phyloP scores from a whole-genome alignment of 1,140 invertebrate genomes.

The Tetranychus cinnabarinus region DNA sequence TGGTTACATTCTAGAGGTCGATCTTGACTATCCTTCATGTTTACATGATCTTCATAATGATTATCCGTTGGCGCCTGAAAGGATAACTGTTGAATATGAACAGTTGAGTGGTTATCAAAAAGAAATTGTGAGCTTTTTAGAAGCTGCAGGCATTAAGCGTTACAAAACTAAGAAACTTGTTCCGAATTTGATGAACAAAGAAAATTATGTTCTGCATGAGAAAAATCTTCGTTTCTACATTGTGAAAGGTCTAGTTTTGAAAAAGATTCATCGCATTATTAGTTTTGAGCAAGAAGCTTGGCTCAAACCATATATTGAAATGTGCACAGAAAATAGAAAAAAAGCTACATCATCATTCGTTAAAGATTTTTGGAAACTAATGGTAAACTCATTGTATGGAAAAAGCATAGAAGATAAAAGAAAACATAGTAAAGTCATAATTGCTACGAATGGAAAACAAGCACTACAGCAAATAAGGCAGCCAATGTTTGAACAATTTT shows the following conservation, averaged over 20 bases:
- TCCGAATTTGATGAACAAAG: constrained; percentile 6
- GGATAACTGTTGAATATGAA: not conserved
- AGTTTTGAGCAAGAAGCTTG: constrained; percentile 25
- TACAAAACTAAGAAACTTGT: constrained; percentile 1
- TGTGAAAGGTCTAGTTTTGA: constrained; percentile 21
- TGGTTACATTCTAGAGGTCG: constrained; percentile 14
- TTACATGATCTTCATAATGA: constrained; percentile 18
- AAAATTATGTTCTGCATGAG: constrained; percentile 27
- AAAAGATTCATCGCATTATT: constrained; percentile 25
- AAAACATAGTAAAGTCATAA: constrained; percentile 21
- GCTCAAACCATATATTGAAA: constrained; percentile 23
- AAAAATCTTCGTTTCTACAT: constrained; percentile 24
- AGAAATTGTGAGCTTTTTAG: constrained; percentile 9
- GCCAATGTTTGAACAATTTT: constrained; percentile 19
- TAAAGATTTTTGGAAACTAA: constrained; percentile 19
- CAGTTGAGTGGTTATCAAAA: constrained; percentile 6
- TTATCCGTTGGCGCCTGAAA: constrained; percentile 20
- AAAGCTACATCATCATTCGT: constrained; percentile 16
- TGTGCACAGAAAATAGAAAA: constrained; percentile 19
- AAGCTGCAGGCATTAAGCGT: not conserved
- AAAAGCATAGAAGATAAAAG: constrained; percentile 27
- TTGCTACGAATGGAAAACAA: constrained; percentile 17
- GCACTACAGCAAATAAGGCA: constrained; percentile 18
- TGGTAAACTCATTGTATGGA: constrained; percentile 26
- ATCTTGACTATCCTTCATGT: constrained; percentile 14